Evolutionary conservation across 1,140 invertebrate genomes (phyloP).

Genomic region (Cyphomyrmex costatus): DNA sequence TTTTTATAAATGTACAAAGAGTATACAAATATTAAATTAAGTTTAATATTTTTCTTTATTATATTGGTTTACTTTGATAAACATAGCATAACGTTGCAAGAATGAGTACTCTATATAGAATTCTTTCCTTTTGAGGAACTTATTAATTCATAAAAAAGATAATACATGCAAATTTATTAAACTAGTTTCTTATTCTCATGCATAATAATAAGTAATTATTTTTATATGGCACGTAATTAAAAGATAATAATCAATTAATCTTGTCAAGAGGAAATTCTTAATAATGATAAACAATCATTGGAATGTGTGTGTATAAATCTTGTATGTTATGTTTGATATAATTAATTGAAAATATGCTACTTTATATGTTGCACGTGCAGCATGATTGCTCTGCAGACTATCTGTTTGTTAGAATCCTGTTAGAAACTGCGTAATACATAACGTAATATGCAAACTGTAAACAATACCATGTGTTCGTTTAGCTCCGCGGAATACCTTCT

Average conservation of each 20-base stretch:
- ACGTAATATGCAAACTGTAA: conserved; percentile 33
- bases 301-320: neutral
- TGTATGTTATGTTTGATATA: neutral
- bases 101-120: neutral
- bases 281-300: neutral
- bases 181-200: neutral
- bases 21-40: neutral
- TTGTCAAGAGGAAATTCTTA: neutral
- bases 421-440: conserved; percentile 60
- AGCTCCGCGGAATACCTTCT: conserved; percentile 11
- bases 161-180: conserved; percentile 13
- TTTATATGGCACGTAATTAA: neutral
- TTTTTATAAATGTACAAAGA: no score
- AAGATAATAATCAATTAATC: neutral
- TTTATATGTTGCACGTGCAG: neutral
- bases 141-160: conserved; percentile 14
- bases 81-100: neutral
- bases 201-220: conserved; percentile 20
- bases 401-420: conserved; percentile 49
- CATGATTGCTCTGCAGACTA: neutral
- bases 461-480: neutral
- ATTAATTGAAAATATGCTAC: conserved; percentile 15
- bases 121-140: neutral
- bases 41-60: neutral
- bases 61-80: neutral